phyloP scores from a whole-genome alignment of 1,140 invertebrate genomes.

The Cherax quadricarinatus region DNA sequence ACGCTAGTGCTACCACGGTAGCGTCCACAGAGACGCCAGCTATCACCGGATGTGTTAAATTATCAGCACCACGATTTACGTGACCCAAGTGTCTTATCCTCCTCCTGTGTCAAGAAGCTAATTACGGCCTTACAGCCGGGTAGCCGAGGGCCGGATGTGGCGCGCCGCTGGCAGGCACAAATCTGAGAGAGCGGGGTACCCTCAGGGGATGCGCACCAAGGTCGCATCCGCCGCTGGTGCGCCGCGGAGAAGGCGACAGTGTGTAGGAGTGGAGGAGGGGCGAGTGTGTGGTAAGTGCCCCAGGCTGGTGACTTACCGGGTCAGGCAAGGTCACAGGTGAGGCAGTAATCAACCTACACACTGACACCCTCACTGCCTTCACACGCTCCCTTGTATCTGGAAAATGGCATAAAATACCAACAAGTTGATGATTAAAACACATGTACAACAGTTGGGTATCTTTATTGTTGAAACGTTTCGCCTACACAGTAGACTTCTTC shows the following conservation, averaged over 20 bases:
- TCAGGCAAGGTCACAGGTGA: slow-evolving; percentile 62
- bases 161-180: slow-evolving; percentile 36
- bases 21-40: not conserved
- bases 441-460: no score
- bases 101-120: slow-evolving; percentile 46
- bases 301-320: slow-evolving; percentile 63
- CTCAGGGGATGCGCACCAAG: slow-evolving; percentile 34
- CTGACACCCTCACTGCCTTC: not conserved
- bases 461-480: no score
- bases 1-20: not conserved
- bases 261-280: not conserved
- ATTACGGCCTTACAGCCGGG: slow-evolving; percentile 40
- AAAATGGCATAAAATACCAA: no score
- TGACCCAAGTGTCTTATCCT: slow-evolving; percentile 53
- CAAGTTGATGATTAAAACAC: no score
- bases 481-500: no score
- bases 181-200: slow-evolving; percentile 51
- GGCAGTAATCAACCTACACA: slow-evolving; percentile 22
- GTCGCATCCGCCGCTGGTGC: slow-evolving; percentile 26
- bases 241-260: not conserved
- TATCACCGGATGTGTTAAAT: slow-evolving; percentile 63
- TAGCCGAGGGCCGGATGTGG: slow-evolving; percentile 42
- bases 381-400: not conserved
- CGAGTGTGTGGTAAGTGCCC: slow-evolving; percentile 20
- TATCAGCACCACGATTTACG: slow-evolving; percentile 37